phyloP scores from a whole-genome alignment of 1,140 invertebrate species.

The Hycleus cichorii region DNA sequence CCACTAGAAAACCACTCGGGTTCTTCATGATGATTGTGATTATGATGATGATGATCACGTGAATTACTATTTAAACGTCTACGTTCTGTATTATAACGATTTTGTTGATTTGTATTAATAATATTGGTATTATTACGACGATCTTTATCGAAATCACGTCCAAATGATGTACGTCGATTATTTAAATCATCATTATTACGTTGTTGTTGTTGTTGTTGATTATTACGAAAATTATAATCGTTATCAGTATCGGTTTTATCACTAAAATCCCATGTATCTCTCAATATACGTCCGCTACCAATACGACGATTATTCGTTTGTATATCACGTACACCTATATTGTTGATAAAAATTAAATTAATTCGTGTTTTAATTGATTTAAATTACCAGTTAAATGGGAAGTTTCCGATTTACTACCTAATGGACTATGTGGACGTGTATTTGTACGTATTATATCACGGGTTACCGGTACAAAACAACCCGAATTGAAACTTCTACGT shows the following conservation, averaged over 20 bases:
- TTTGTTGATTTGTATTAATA: not conserved
- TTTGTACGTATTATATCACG: slow-evolving; percentile 38
- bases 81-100: slow-evolving; percentile 40
- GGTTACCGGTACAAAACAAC: slow-evolving; percentile 58
- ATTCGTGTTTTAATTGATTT: no score
- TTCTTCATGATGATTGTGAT: not conserved
- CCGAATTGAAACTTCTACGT: slow-evolving; percentile 72
- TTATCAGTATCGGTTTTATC: slow-evolving; percentile 42
- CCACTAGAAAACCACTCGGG: slow-evolving; percentile 66
- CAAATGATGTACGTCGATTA: slow-evolving; percentile 45
- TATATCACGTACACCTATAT: slow-evolving; percentile 23
- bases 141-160: slow-evolving; percentile 44
- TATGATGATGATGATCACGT: not conserved
- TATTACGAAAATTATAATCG: not conserved
- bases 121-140: not conserved
- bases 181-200: slow-evolving; percentile 23
- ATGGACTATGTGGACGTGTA: slow-evolving; percentile 45
- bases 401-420: slow-evolving; percentile 10
- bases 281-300: slow-evolving; percentile 69
- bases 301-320: slow-evolving; percentile 53
- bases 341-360: not conserved
- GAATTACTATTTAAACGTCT: slow-evolving; percentile 42
- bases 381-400: no score
- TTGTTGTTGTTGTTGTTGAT: slow-evolving; percentile 11
- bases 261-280: slow-evolving; percentile 52